Evolutionary conservation across 2,888 invertebrate species (phyloP).

Genomic region (Penaeus monodon): DNA sequence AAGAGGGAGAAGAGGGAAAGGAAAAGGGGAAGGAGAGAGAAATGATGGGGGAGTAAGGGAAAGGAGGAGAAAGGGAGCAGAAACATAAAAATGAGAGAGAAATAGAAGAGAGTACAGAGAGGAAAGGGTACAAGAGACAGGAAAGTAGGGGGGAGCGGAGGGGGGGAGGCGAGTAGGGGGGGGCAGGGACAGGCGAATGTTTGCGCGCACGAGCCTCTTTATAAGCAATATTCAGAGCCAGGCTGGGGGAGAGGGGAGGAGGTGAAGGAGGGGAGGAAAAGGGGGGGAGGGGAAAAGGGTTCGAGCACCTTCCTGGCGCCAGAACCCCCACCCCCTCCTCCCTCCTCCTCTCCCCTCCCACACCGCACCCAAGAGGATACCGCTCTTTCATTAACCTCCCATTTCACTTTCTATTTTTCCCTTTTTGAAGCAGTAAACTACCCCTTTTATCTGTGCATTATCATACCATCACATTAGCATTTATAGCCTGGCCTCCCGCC

Average conservation of each 20-base stretch:
- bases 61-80: not conserved
- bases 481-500: no score
- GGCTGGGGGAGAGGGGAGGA: not conserved
- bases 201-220: not conserved
- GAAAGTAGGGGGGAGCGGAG: not conserved
- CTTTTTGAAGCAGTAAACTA: no score
- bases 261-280: not conserved
- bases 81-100: not conserved
- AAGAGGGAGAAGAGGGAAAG: not conserved
- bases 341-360: no score
- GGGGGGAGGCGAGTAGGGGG: not conserved
- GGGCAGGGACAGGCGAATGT: not conserved
- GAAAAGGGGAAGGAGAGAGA: not conserved
- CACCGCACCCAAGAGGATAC: no score
- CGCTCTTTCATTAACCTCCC: no score
- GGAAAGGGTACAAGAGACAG: not conserved
- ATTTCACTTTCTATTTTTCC: no score
- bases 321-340: no score
- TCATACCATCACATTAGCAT: no score
- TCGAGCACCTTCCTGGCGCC: no score
- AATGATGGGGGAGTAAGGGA: not conserved
- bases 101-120: not conserved
- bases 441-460: no score
- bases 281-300: not conserved
- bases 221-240: no score